Evolutionary conservation across 2,888 invertebrate genomes (phyloP), one percentile per base, ranked within the genome.

Genomic region (Drosophila ustulata): DNA sequence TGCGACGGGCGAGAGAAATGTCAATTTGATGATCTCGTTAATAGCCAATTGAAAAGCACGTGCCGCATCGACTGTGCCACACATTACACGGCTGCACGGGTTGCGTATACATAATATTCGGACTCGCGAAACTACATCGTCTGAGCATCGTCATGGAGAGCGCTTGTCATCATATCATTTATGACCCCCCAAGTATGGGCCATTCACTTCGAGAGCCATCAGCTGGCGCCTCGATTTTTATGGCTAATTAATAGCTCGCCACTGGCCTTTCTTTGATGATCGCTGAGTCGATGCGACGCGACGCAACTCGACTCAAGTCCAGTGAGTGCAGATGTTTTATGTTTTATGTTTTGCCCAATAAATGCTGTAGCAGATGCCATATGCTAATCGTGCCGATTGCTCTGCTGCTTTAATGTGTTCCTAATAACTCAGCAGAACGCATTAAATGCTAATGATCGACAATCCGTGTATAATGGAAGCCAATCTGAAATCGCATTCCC

Each of bases 1-100:
- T 18, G 26, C 55, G 25, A 8, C 37, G 13, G 34, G 30, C 28
- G 57, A 23, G 43, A 56, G 47, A 74, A 77, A 82, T 71, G 82
- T 61, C 72, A 61, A 69, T 75, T 85, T 85, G 78, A 85, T 82
- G 78, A 85, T 78, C 78, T 82, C 80, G 80, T 71, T 75, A 80
- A 85, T 75, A 62, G 78, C 41, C 80, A 75, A 82, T 79, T 80
- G 75, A 66, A 68, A 55, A 51, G 76, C 66, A 76, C 82, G 79
- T 84, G 78, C 59, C 18, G 13, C 51, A n/a, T 52, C 13, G 25
- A 18, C 43, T 52, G 28, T 3, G 18, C 28, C n/a, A 30, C 30
- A 30, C 8, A 1, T 30, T 18, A 30, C 25, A 23, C 25, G 26
- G 23, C 34, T 18, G n/a, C 51, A 0, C 28, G 28, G 23, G 18